Conservation (phyloP, 2,797 vertebrate species). For the Sibirionetta formosa region DNA sequence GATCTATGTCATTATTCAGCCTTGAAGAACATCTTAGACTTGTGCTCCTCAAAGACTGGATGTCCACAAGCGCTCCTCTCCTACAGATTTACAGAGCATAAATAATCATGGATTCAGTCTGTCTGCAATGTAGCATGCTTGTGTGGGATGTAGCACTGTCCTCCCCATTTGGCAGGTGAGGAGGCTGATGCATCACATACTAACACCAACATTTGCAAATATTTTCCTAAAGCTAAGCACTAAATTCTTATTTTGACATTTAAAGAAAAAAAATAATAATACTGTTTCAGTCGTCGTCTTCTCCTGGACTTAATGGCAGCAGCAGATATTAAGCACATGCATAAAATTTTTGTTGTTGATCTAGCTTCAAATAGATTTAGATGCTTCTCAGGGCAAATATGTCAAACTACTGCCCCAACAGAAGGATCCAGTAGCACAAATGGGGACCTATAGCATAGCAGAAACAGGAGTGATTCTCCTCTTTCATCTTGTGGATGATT, state of each 20-base stretch:
- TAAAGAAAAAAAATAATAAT: neutral
- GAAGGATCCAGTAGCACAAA: neutral
- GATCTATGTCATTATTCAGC: neutral
- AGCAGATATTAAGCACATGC: neutral
- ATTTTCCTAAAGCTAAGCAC: constrained; percentile 58
- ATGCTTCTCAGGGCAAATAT: neutral
- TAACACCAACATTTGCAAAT: constrained; percentile 69
- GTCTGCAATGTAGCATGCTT: neutral
- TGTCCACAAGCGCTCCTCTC: neutral
- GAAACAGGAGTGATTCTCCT: neutral
- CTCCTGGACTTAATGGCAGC: neutral
- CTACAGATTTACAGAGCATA: neutral
- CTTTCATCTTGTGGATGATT: neutral
- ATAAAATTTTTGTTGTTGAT: neutral
- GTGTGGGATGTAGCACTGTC: constrained; percentile 49
- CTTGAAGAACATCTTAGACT: neutral
- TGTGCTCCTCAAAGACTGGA: neutral
- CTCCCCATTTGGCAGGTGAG: constrained; percentile 60
- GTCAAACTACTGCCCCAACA: neutral
- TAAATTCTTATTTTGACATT: constrained; percentile 44
- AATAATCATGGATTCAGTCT: neutral
- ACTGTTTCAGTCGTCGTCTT: neutral
- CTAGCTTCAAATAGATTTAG: neutral
- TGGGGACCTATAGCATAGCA: neutral
- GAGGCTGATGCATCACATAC: constrained; percentile 35